Percentiles rank a stretch among this genome's conserved stretches.
Evolutionary conservation across 2,888 invertebrate genomes (phyloP).

Genomic region (Melieria crassipennis): DNA sequence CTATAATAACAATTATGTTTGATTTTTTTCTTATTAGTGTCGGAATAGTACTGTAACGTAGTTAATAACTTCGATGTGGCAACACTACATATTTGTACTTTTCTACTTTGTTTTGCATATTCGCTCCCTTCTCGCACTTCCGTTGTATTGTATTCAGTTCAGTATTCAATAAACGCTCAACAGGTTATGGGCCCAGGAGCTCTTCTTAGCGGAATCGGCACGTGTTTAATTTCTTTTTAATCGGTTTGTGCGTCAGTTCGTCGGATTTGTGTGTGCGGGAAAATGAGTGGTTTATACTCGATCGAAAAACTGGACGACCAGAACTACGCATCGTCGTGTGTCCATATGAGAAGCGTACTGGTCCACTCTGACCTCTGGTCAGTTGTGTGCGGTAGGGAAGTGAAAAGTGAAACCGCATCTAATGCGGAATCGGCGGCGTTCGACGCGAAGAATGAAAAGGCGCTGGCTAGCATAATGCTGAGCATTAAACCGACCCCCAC

Average conservation of each 20-base stretch:
- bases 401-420: background rate
- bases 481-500: conserved; percentile 37
- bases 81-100: too few relatives aligned
- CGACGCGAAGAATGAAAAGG: conserved; percentile 37
- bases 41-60: too few relatives aligned
- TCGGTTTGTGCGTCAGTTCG: background rate
- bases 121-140: too few relatives aligned
- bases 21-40: too few relatives aligned
- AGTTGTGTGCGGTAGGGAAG: background rate
- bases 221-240: background rate
- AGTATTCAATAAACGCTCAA: background rate
- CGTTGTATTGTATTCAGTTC: too few relatives aligned
- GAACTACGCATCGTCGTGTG: background rate
- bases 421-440: background rate
- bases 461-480: conserved; percentile 36
- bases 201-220: too few relatives aligned
- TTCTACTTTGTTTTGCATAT: too few relatives aligned
- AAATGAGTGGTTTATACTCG: too few relatives aligned
- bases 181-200: conserved; percentile 1
- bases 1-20: too few relatives aligned
- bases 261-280: too few relatives aligned
- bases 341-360: conserved; percentile 1
- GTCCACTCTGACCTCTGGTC: background rate
- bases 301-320: background rate
- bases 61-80: too few relatives aligned